Base-by-base conservation (phyloP, 2,797 vertebrate genomes). In the Chelmon rostratus region DNA sequence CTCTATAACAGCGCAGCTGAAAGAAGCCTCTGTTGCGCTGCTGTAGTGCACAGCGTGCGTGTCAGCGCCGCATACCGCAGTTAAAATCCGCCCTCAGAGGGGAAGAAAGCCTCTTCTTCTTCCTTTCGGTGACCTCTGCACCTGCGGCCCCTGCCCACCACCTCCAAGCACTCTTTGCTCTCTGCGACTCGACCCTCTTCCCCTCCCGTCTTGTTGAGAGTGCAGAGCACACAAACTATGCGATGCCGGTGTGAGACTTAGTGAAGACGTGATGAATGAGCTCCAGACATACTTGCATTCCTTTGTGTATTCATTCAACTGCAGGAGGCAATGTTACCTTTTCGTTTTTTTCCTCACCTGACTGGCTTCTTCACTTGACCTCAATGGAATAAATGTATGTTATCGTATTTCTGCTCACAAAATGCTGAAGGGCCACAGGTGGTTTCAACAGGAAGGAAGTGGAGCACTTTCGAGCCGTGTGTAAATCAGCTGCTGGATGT, bases 401-500 rank as follows among this genome's bases (percentile, higher is more conserved):
- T 64, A 76, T 68, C 31, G 23, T 58, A n/a, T 38, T 59, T 38
- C 18, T 49, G 28, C 59, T 78, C 57, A 37, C 35, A 71, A 59
- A 71, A 31, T 10, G 25, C 75, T 21, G 10, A 49, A 59, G 40
- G 66, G 66, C 35, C 67, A 37, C 50, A 23, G 56, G 64, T 54
- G 47, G n/a, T 38, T 61, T 37, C 3, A 59, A 21, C 31, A 52
- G 44, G 73, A 73, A 73, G 72, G 81, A 83, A 80, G 68, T 38
- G 59, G 63, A 84, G 63, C 68, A 28, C 56, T 85, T 68, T 68
- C 63, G 35, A 54, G 75, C 35, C 35, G 38, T 33, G 85, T 91
- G 83, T 88, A 88, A 92, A 92, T 92, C 83, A 78, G 78, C 71
- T n/a, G 81, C 62, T 85, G 85, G 90, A 89, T 84, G 86, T 91